Evolutionary conservation across 1,140 invertebrate species (phyloP).

Genomic region (Aphidius ervi): DNA sequence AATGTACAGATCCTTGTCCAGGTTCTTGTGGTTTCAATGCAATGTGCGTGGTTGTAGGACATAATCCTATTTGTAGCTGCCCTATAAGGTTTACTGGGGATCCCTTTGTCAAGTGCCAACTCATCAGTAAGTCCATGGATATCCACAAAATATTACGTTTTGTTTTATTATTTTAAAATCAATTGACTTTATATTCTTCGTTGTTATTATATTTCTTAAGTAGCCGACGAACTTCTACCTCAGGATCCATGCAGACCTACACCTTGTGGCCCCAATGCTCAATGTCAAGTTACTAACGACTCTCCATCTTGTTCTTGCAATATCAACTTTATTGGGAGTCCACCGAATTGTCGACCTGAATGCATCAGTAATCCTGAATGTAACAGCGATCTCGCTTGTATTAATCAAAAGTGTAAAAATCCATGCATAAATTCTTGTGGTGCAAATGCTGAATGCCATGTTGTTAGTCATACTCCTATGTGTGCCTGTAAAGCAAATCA

Average conservation of each 20-base stretch:
- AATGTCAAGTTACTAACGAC: constrained; percentile 47
- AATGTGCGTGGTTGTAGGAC: constrained; percentile 56
- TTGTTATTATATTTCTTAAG: constrained; percentile 13
- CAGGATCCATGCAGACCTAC: constrained; percentile 47
- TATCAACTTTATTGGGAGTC: constrained; percentile 53
- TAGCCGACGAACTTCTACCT: constrained; percentile 26
- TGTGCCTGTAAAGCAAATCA: constrained; percentile 64
- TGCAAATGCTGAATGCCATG: constrained; percentile 61
- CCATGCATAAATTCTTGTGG: constrained; percentile 58
- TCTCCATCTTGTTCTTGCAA: constrained; percentile 52
- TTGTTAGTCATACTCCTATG: constrained; percentile 61
- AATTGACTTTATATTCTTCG: no score
- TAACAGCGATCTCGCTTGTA: constrained; percentile 43
- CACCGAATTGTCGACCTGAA: constrained; percentile 53
- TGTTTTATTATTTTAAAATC: no score
- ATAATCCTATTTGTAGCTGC: constrained; percentile 52
- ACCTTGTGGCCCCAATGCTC: constrained; percentile 54
- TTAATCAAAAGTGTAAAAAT: constrained; percentile 50
- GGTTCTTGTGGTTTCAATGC: constrained; percentile 59
- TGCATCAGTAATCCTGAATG: constrained; percentile 55
- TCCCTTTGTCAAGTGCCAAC: constrained; percentile 54
- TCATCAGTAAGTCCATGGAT: constrained; percentile 48
- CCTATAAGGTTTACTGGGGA: constrained; percentile 47
- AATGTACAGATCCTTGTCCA: constrained; percentile 65
- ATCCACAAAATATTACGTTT: neutral